A percentile compares a stretch with the other conserved stretches of the same genome.
These are phyloP conservation scores for Micromussa lordhowensis DNA, from an alignment of 92 coral and sea anemone species.

Conservation along the genomic window DNA sequence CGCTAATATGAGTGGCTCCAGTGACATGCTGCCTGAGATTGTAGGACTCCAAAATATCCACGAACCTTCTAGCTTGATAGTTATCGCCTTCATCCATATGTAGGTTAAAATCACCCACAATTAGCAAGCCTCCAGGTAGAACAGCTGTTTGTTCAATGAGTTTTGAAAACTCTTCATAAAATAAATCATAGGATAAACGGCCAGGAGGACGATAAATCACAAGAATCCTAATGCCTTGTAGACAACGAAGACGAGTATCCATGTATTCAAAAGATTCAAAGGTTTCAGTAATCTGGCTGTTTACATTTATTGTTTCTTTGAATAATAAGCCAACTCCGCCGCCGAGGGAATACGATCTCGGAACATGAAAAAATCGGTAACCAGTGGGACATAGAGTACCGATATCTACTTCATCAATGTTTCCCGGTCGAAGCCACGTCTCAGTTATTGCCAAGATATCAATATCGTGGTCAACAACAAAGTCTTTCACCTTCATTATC, in stretches of 20 bases:
- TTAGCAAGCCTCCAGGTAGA: constrained; percentile 12
- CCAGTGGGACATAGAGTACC: constrained; percentile 13
- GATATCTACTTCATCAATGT: constrained; percentile 41
- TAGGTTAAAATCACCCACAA: neutral
- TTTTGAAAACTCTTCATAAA: neutral
- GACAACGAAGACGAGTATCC: constrained; percentile 36
- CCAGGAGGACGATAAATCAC: constrained; percentile 55
- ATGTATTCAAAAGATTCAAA: constrained; percentile 27
- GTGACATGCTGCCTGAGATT: neutral
- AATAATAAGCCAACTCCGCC: constrained; percentile 28
- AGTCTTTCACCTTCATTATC: constrained; percentile 16
- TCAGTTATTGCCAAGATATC: constrained; percentile 24
- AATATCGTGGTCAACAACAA: constrained; percentile 42
- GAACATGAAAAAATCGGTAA: constrained; percentile 22
- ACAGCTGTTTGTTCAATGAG: neutral
- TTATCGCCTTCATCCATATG: constrained; percentile 1
- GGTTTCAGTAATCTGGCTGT: neutral
- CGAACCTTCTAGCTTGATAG: neutral
- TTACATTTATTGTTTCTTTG: constrained; percentile 9
- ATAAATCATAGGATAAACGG: neutral
- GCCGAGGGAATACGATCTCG: constrained; percentile 3
- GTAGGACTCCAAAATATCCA: constrained; percentile 1
- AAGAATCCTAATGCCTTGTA: constrained; percentile 29
- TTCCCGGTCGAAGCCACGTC: constrained; percentile 26
- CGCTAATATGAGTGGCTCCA: neutral